Evolutionary conservation across 2,797 vertebrate species (phyloP), one percentile per base, ranked within the genome.

Genomic region (Emydoidea blandingii): DNA sequence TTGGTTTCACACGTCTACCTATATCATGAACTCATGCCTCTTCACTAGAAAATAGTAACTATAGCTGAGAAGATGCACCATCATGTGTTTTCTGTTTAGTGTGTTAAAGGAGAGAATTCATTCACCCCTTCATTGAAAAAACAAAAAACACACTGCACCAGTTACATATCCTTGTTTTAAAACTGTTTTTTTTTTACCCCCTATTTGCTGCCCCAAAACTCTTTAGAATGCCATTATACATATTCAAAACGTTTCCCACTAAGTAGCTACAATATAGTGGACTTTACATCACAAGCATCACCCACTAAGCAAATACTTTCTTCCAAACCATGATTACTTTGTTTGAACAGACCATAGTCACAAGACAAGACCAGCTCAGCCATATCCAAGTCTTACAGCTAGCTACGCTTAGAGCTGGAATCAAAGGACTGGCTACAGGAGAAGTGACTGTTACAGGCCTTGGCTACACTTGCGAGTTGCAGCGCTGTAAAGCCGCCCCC

Each of bases 261-360:
- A 78, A 49, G 29, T 49, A 29, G 12, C 8, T 44, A 29, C 44
- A 78, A 52, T 41, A 5, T 25, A 74, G 47, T 10, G 31, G 56
- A 92, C 87, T 97, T 92, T 37, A 72, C 49, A 95, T 96, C 72
- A 74, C 68, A 65, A 62, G 83, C 76, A 85, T 92, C 68, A 96
- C 87, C 90, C 89, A 57, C 54, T 92, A 89, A 97, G 80, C 91
- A 97, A 96, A 97, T 68, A 79, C 8, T 88, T 25, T 0, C 34
- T 44, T 94, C 83, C 44, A 89, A 81, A 76, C 85, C 59, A 92
- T 86, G 88, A 59, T 11, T 93, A 44, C 74, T 93, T 89, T 95
- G 83, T 92, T 94, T 90, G 88, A 95, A 83, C 41, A 79, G 21
- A 12, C 34, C 62, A 86, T 15, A 50, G 84, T 96, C 52, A 93